A percentile compares a stretch with the other conserved stretches of the same genome.
Evolutionary conservation across 2,888 invertebrate species (phyloP).

Genomic region (Oscheius onirici): DNA sequence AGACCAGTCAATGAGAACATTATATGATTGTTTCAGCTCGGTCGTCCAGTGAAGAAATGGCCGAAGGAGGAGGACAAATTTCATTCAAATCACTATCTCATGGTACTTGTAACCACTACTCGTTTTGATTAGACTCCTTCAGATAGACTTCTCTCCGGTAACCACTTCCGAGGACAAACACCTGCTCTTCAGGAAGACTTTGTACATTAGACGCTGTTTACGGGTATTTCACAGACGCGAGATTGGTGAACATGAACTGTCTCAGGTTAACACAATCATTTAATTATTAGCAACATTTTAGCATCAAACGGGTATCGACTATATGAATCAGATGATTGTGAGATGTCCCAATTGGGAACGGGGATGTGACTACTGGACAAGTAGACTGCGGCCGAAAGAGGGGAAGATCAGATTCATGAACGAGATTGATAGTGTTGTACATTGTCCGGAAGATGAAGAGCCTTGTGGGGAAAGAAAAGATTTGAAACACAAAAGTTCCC

Average conservation of each 20-base stretch:
- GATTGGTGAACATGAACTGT: slow-evolving; percentile 36
- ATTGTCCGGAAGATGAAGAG: background rate
- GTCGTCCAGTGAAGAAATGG: slow-evolving; percentile 9
- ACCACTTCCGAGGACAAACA: slow-evolving; percentile 5
- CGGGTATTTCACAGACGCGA: slow-evolving; percentile 32
- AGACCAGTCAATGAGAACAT: background rate
- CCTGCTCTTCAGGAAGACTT: slow-evolving; percentile 11
- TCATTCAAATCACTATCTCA: background rate
- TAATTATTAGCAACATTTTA: slow-evolving; percentile 29
- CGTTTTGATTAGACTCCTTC: background rate
- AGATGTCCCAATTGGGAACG: slow-evolving; percentile 49
- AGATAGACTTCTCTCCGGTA: background rate
- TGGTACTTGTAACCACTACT: background rate
- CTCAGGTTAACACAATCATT: slow-evolving; percentile 7
- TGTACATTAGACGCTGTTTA: slow-evolving; percentile 29
- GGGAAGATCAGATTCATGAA: background rate
- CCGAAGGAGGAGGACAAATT: slow-evolving; percentile 8
- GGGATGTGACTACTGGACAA: slow-evolving; percentile 28
- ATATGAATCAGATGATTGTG: slow-evolving; percentile 38
- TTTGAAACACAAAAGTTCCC: background rate
- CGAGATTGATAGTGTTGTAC: background rate
- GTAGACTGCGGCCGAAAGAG: slow-evolving; percentile 15
- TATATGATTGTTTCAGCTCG: slow-evolving; percentile 7
- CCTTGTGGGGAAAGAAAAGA: background rate
- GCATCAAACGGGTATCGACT: slow-evolving; percentile 39